Conservation (phyloP, 2,113 vertebrate species). For the Galemys pyrenaicus region DNA sequence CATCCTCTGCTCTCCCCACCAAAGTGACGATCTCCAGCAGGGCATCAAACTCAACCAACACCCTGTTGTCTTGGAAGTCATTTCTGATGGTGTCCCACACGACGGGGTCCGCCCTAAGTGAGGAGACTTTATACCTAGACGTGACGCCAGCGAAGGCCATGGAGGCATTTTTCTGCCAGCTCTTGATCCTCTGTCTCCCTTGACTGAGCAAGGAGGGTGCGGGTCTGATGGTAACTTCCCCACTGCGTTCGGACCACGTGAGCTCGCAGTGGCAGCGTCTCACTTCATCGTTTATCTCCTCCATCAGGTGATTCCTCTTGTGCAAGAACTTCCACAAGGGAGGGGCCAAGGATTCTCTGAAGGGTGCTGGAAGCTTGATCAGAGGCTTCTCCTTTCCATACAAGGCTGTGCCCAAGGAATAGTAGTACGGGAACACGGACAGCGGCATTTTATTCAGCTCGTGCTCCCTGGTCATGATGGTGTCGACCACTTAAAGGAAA, state of each 20-base stretch:
- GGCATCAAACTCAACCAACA: slow-evolving; percentile 82
- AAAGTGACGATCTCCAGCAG: slow-evolving; percentile 78
- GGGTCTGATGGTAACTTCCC: slow-evolving; percentile 85
- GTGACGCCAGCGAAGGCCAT: slow-evolving; percentile 78
- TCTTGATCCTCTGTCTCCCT: slow-evolving; percentile 81
- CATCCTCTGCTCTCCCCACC: slow-evolving; percentile 83
- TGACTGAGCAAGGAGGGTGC: slow-evolving; percentile 78
- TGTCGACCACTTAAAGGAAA: slow-evolving; percentile 86
- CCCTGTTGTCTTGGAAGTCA: slow-evolving; percentile 50
- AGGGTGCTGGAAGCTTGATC: slow-evolving; percentile 86
- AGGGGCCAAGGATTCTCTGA: slow-evolving; percentile 81
- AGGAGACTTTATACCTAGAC: slow-evolving; percentile 82
- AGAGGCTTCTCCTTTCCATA: slow-evolving; percentile 90
- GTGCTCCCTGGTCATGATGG: slow-evolving; percentile 84
- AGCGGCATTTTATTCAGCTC: slow-evolving; percentile 82
- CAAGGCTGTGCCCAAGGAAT: slow-evolving; percentile 86
- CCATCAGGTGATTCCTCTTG: slow-evolving; percentile 63
- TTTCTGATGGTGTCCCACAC: slow-evolving; percentile 85
- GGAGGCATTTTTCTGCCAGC: slow-evolving; percentile 85
- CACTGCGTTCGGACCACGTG: slow-evolving; percentile 72
- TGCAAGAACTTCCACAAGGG: slow-evolving; percentile 86
- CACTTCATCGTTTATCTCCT: slow-evolving; percentile 83
- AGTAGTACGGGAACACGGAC: slow-evolving; percentile 90
- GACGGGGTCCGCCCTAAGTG: slow-evolving; percentile 67
- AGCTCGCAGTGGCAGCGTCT: slow-evolving; percentile 82